A percentile compares a stretch with the other conserved stretches of the same genome.
These are phyloP conservation scores for Miniopterus natalensis DNA, from an alignment of 2,113 vertebrate genomes.

Conservation along the genomic window DNA sequence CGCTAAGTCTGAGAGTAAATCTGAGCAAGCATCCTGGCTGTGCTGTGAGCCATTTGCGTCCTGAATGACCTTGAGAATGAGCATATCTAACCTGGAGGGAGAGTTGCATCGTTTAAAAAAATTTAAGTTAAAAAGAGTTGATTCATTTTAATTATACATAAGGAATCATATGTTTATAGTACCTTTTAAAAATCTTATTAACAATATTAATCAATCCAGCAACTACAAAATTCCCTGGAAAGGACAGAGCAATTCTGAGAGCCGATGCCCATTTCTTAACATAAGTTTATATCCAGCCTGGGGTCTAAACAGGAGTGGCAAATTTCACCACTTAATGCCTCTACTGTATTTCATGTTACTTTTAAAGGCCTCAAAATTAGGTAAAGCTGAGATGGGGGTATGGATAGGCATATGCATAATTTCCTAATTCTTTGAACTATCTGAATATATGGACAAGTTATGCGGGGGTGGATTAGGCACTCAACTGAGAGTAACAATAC, in stretches of 20 bases:
- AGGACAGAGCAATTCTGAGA: neutral
- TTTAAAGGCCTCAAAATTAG: neutral
- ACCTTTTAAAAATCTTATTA: neutral
- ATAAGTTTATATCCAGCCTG: neutral
- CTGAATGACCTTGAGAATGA: conserved; percentile 62
- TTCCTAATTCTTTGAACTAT: neutral
- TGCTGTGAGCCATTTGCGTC: neutral
- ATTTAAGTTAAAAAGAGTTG: conserved; percentile 5
- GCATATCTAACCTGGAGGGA: neutral
- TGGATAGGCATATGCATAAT: neutral
- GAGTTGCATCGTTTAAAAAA: neutral
- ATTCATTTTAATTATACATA: conserved; percentile 10
- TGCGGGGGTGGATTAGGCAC: neutral
- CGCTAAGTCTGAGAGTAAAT: conserved; percentile 54
- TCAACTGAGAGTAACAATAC: neutral
- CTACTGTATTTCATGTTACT: neutral
- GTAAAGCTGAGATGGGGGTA: neutral
- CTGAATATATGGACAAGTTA: neutral
- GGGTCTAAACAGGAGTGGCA: neutral
- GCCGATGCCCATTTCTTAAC: neutral
- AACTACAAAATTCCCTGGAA: neutral
- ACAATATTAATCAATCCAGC: neutral
- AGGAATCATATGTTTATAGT: neutral
- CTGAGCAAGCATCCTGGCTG: neutral
- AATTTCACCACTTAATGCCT: neutral